A percentile compares a stretch with the other conserved stretches of the same genome.
These are phyloP conservation scores for Drosophila biarmipes DNA, from an alignment of 1,140 invertebrate genomes.

Conservation along the genomic window DNA sequence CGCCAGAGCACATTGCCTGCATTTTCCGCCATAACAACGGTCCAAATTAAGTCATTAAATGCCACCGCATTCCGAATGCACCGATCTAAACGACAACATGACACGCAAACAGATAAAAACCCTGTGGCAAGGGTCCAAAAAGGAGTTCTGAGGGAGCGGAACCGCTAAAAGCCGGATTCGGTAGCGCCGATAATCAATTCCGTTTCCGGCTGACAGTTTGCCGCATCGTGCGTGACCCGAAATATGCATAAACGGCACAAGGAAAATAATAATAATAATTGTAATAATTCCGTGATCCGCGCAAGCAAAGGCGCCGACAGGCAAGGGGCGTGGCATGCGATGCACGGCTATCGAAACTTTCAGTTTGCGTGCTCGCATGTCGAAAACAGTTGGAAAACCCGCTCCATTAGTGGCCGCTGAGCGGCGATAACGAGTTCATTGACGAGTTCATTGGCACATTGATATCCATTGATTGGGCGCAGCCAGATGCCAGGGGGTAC, in stretches of 20 bases:
- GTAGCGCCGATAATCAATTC: slow-evolving; percentile 75
- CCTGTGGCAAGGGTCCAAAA: not conserved
- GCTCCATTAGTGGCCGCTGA: slow-evolving; percentile 40
- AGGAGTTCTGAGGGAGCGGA: not conserved
- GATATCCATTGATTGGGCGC: slow-evolving; percentile 43
- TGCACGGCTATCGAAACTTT: slow-evolving; percentile 32
- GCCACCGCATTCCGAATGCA: slow-evolving; percentile 56
- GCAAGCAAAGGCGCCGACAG: slow-evolving; percentile 23
- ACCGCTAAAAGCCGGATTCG: slow-evolving; percentile 43
- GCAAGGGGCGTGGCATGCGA: slow-evolving; percentile 18
- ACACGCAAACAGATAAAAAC: slow-evolving; percentile 70
- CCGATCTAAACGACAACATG: slow-evolving; percentile 56
- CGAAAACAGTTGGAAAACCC: slow-evolving; percentile 21
- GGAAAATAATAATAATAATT: slow-evolving; percentile 68
- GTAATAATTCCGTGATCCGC: slow-evolving; percentile 58
- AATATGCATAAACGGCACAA: slow-evolving; percentile 52
- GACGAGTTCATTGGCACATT: slow-evolving; percentile 79
- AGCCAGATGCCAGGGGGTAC: not conserved
- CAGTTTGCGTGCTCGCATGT: slow-evolving; percentile 62
- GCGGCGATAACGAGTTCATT: slow-evolving; percentile 73
- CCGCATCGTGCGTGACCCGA: slow-evolving; percentile 68
- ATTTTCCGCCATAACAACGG: not conserved
- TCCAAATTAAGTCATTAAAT: slow-evolving; percentile 70
- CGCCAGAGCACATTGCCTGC: not conserved
- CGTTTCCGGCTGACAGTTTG: slow-evolving; percentile 68